phyloP scores from a whole-genome alignment of 2,113 vertebrate species.

The Procavia capensis region DNA sequence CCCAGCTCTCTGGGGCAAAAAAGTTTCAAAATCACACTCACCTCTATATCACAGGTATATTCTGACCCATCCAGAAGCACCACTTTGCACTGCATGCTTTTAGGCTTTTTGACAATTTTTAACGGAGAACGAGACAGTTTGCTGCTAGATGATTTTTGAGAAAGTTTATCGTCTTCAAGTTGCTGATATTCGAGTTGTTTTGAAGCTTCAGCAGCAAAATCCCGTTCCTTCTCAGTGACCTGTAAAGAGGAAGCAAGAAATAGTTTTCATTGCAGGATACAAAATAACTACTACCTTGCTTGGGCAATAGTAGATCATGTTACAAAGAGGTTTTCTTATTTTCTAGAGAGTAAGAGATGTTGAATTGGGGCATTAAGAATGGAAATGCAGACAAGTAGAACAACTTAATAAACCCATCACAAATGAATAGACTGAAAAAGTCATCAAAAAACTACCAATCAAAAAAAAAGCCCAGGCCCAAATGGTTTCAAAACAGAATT shows the following conservation, averaged over 20 bases:
- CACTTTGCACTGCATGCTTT: conserved; percentile 97
- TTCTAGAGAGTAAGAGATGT: neutral
- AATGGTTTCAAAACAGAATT: too few species aligned
- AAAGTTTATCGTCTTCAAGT: conserved; percentile 93
- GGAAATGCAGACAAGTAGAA: too few species aligned
- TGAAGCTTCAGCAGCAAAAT: conserved; percentile 84
- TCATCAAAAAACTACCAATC: too few species aligned
- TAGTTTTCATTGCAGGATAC: conserved; percentile 42
- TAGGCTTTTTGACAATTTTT: conserved; percentile 93
- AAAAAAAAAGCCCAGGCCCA: too few species aligned
- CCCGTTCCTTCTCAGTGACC: conserved; percentile 88
- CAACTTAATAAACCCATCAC: too few species aligned
- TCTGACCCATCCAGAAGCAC: conserved; percentile 94
- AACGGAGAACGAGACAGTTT: conserved; percentile 94
- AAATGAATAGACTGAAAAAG: too few species aligned
- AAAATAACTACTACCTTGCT: conserved; percentile 41
- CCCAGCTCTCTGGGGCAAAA: neutral
- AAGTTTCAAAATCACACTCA: conserved; percentile 74
- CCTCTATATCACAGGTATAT: conserved; percentile 94
- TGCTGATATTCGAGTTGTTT: conserved; percentile 90
- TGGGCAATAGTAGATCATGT: neutral
- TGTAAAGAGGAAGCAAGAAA: conserved; percentile 76
- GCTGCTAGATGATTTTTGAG: conserved; percentile 94
- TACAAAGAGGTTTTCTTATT: neutral
- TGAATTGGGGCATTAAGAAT: neutral